Evolutionary conservation across 2,888 invertebrate species (phyloP), one percentile per base, ranked within the genome.

Genomic region (Lobophora halterata): DNA sequence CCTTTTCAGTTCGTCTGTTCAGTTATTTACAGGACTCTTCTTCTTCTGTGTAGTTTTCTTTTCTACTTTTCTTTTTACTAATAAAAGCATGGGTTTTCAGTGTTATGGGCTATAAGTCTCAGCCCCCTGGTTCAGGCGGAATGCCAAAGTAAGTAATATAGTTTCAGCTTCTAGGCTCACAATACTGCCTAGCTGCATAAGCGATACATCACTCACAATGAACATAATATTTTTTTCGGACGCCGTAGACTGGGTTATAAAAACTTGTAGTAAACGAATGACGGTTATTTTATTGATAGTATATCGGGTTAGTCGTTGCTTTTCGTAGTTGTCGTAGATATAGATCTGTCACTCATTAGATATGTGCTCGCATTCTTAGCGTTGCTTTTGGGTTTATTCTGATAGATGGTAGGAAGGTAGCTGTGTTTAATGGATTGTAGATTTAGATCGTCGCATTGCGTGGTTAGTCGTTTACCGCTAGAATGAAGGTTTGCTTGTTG

Each of bases 1-100:
- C 44, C 31, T 46, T 56, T 51, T 41, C n/a, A n/a, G n/a, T n/a
- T 26, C 35, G 52, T 42, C 37, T 28, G 46, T 61, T 75, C 82
- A 81, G 83, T 83, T 86, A 85, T 86, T 82, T 72, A 71, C 85
- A 80, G 85, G 83, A 77, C 41, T 41, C 50, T 44, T 52, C 46
- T 50, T 60, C 51, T 55, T 58, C 52, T 37, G 26, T 52, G 58
- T 58, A 49, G 47, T 49, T 42, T 54, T 58, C 39, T 65, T 52
- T 57, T 58, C 63, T 67, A 43, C 66, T 61, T 70, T 72, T 75
- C 68, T 79, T 74, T 71, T 72, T 72, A 86, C 86, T 86, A 87
- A 86, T 77, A 67, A 62, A 69, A 72, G 87, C 87, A 86, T 87
- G 86, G 81, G 72, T 86, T 88, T 88, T 85, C 88, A 88, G 88